These are phyloP conservation scores for Solen grandis DNA, from an alignment of 1,140 invertebrate genomes.

Conservation along the genomic window DNA sequence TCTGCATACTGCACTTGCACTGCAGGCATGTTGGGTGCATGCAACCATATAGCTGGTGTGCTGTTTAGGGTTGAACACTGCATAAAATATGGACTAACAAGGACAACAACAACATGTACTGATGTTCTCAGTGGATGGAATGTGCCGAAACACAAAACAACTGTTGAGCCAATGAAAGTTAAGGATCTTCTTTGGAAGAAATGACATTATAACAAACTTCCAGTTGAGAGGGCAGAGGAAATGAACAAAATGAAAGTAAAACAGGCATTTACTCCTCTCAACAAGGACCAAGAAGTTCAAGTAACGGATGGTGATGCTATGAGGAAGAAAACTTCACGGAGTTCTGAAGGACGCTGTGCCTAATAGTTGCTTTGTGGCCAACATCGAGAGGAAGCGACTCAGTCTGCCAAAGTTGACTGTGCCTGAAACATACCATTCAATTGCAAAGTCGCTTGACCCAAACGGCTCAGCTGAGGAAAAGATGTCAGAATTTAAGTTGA, in stretches of 20 bases:
- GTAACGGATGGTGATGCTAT: neutral
- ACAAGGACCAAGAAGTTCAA: neutral
- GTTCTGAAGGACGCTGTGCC: neutral
- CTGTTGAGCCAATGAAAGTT: slow-evolving; percentile 5
- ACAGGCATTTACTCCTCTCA: neutral
- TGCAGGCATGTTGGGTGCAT: slow-evolving; percentile 15
- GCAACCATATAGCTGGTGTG: slow-evolving; percentile 46
- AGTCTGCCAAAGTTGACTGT: neutral
- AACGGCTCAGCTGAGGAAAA: neutral
- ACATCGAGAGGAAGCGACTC: neutral
- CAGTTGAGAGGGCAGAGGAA: neutral
- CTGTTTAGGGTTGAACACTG: slow-evolving; percentile 40
- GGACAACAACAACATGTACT: slow-evolving; percentile 15
- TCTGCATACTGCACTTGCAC: no score
- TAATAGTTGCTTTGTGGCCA: neutral
- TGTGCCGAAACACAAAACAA: slow-evolving; percentile 1
- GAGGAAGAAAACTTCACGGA: neutral
- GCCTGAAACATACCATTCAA: neutral
- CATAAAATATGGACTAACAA: slow-evolving; percentile 24
- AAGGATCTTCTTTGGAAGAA: slow-evolving; percentile 5
- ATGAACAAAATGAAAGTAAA: neutral
- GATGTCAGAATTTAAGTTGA: neutral
- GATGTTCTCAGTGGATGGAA: slow-evolving; percentile 23
- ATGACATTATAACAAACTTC: neutral
- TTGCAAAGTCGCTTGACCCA: neutral